Percentiles rank a stretch among this genome's conserved stretches.
These are phyloP conservation scores for Rynchops niger DNA, from an alignment of 2,113 vertebrate species.

Conservation along the genomic window DNA sequence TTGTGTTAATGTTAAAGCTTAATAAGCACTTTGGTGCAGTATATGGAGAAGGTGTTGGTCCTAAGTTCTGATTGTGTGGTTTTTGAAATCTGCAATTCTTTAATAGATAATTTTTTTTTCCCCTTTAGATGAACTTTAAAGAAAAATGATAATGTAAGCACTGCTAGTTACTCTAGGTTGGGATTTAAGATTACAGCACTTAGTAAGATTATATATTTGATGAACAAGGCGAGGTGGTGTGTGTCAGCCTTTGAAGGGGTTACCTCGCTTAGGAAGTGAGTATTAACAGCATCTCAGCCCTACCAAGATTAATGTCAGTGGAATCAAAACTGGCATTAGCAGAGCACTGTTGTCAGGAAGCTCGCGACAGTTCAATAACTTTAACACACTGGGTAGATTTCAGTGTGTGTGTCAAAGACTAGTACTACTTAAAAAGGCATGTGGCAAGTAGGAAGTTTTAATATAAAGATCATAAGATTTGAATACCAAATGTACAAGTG, in stretches of 20 bases:
- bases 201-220: constrained; percentile 75
- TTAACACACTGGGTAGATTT: constrained; percentile 18
- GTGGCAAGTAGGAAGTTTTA: constrained; percentile 43
- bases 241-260: constrained; percentile 58
- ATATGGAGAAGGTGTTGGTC: constrained; percentile 54
- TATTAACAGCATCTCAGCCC: constrained; percentile 67
- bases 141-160: constrained; percentile 73
- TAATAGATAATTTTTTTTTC: not conserved
- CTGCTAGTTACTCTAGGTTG: constrained; percentile 70
- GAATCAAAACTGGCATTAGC: constrained; percentile 40
- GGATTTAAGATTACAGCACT: constrained; percentile 77
- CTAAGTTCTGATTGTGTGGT: not conserved
- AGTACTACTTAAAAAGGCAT: constrained; percentile 5
- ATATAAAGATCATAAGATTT: constrained; percentile 26
- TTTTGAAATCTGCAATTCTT: constrained; percentile 42
- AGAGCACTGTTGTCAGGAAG: constrained; percentile 29
- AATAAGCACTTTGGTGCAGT: constrained; percentile 50
- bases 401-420: constrained; percentile 37
- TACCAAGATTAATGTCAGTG: constrained; percentile 59
- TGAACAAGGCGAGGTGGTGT: constrained; percentile 65
- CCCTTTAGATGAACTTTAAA: constrained; percentile 41
- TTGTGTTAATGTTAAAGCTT: constrained; percentile 27
- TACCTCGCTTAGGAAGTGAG: constrained; percentile 59
- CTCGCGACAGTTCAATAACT: constrained; percentile 30
- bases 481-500: constrained; percentile 1